Evolutionary conservation across 1,140 invertebrate species (phyloP).

Genomic region (Chironomus tepperi): DNA sequence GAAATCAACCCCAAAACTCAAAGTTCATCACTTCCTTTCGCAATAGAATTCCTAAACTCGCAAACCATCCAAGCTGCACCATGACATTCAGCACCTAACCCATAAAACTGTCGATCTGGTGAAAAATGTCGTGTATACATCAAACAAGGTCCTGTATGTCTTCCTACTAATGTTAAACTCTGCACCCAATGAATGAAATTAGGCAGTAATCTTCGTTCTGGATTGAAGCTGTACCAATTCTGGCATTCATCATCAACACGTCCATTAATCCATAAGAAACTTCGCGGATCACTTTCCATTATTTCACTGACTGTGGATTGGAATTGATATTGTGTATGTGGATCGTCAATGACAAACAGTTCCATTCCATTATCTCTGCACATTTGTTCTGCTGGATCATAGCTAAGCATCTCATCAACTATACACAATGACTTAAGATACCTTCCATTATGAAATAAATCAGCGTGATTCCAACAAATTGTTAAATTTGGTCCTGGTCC

Average conservation of each 20-base stretch:
- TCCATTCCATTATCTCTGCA: background rate
- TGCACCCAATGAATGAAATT: background rate
- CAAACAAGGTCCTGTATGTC: background rate
- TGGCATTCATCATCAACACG: background rate
- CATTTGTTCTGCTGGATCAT: background rate
- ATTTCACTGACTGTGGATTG: background rate
- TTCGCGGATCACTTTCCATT: background rate
- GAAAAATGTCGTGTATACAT: background rate
- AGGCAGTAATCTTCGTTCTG: background rate
- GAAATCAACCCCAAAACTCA: no score
- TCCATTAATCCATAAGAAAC: constrained; percentile 3
- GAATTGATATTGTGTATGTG: background rate
- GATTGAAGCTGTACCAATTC: background rate
- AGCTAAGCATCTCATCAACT: background rate
- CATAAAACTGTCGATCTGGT: background rate
- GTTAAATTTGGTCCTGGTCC: background rate
- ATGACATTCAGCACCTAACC: background rate
- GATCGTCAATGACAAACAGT: background rate
- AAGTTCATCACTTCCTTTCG: no score
- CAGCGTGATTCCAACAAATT: background rate
- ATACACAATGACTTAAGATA: constrained; percentile 1
- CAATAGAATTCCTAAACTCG: background rate
- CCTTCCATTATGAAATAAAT: background rate
- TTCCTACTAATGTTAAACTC: background rate
- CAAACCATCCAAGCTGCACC: background rate